Base-by-base conservation (phyloP, 2,113 vertebrate species). In the Camarhynchus parvulus region DNA sequence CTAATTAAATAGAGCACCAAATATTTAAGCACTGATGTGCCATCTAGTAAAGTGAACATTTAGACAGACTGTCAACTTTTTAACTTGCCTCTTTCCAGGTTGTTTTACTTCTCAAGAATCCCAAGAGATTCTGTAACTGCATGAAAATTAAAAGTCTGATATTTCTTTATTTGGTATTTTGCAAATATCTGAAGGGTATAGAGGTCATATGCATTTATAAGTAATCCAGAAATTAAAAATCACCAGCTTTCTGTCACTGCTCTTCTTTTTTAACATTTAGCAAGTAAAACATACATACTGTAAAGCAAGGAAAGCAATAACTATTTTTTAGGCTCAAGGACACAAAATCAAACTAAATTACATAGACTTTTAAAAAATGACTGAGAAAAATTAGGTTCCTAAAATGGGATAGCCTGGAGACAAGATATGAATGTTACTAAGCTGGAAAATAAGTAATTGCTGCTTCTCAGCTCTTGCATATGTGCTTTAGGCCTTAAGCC, bases 1-100 rank as follows among this genome's bases (percentile, higher is more conserved):
- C 59, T 77, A 92, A 90, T 95, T 92, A 96, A 94, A 69, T 7
- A 80, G 46, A 79, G 58, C 21, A 63, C 30, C 46, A 85, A 53
- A 46, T 15, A 82, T 77, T 63, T 52, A 83, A 89, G 37, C 23
- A 70, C 7, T 46, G 30, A 70, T 18, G 2, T 83, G 35, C 76
- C 70, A 76, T 85, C 67, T 62, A 77, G 30, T n/a, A 63, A 90
- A 80, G 13, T 33, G 89, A 95, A 66, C 21, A 63, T 67, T 94
- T 85, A 90, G 77, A 90, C 49, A 94, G 33, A 17, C 47, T 89
- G 62, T 55, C 89, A 94, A 15, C 69, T 91, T 78, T 67, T 89
- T 47, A 90, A 72, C 35, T 80, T 84, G 9, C 28, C 10, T 92
- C 22, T 83, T 92, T 89, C n/a, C 16, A 77, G 55, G 10, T 50